Evolutionary conservation across 1,140 invertebrate genomes (phyloP).

Genomic region (Ceratosolen fusciceps): DNA sequence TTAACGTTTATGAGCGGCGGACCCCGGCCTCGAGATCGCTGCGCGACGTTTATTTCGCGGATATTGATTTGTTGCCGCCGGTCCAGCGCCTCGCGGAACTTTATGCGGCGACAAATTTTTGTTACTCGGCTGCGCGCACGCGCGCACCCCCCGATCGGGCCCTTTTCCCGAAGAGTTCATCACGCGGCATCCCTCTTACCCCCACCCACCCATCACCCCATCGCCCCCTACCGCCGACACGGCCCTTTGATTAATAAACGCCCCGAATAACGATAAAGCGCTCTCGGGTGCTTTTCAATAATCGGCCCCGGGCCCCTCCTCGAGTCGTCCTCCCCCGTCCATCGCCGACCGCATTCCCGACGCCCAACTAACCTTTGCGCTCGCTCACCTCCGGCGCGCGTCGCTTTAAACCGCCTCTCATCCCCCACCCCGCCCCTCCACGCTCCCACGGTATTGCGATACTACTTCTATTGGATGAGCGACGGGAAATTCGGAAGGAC

Average conservation of each 20-base stretch:
- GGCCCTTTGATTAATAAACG: not conserved
- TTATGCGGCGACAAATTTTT: conserved; percentile 32
- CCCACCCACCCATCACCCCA: not conserved
- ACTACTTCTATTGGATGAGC: too few species aligned
- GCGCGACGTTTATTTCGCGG: conserved; percentile 36
- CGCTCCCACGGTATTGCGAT: too few species aligned
- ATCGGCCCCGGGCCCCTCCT: not conserved
- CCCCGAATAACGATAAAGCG: not conserved
- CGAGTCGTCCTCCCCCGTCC: not conserved
- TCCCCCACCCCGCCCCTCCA: too few species aligned
- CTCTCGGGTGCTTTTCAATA: not conserved
- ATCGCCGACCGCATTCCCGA: not conserved
- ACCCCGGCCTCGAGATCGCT: not conserved
- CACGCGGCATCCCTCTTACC: too few species aligned
- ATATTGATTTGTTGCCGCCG: conserved; percentile 28
- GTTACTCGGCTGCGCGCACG: not conserved
- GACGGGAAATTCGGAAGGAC: too few species aligned
- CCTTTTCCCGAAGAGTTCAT: not conserved
- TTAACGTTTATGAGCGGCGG: not conserved
- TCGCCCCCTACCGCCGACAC: not conserved
- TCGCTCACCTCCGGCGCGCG: not conserved
- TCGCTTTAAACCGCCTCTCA: too few species aligned
- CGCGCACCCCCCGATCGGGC: not conserved
- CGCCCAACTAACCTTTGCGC: not conserved
- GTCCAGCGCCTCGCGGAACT: conserved; percentile 1